phyloP scores from a whole-genome alignment of 2,113 vertebrate species.

The Malaclemys terrapin region DNA sequence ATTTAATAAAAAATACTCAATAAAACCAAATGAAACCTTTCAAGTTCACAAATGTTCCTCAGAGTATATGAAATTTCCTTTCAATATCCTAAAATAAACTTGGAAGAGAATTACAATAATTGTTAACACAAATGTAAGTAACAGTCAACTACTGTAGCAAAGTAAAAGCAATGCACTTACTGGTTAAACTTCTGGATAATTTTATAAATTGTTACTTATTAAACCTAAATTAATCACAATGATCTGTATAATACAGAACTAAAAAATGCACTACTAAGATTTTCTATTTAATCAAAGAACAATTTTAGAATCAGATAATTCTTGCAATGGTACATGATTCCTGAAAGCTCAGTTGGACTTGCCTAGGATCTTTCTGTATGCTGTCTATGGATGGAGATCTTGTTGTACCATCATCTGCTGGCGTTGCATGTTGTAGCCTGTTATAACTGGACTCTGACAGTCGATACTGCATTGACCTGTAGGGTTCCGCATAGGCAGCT shows the following conservation, averaged over 20 bases:
- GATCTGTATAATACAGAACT: neutral
- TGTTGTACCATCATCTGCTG: slow-evolving; percentile 87
- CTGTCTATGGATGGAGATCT: slow-evolving; percentile 97
- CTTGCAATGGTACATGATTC: accelerated
- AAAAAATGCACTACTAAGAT: neutral
- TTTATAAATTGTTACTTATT: neutral
- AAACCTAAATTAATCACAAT: neutral
- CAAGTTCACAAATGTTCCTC: neutral
- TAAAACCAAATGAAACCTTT: neutral
- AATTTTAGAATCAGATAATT: neutral
- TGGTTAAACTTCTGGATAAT: accelerated
- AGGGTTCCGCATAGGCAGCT: slow-evolving; percentile 90
- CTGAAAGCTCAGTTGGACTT: slow-evolving; percentile 41
- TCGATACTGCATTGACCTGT: slow-evolving; percentile 86
- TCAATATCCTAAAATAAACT: neutral
- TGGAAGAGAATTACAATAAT: neutral
- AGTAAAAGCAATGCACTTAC: accelerated
- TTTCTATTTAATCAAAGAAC: neutral
- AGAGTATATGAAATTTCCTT: neutral
- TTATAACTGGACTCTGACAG: slow-evolving; percentile 85
- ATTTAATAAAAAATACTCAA: neutral
- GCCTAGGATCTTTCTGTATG: slow-evolving; percentile 98
- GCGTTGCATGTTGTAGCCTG: slow-evolving; percentile 77
- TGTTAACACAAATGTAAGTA: neutral
- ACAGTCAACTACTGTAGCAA: neutral